phyloP scores from a whole-genome alignment of 2,888 invertebrate species.

The Orthonevra nobilis region DNA sequence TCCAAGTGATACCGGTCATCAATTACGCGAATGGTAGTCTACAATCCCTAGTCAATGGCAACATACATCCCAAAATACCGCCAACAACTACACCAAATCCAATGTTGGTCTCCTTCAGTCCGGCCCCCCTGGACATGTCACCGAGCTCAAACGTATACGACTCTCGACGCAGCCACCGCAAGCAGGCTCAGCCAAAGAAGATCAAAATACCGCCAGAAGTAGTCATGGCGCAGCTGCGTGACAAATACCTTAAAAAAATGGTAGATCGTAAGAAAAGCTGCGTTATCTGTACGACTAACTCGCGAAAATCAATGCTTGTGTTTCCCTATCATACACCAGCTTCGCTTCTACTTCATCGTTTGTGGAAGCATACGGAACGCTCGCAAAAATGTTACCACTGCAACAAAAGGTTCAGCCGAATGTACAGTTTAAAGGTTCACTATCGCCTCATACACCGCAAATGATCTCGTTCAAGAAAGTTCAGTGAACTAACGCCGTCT shows the following conservation, averaged over 20 bases:
- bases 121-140: conserved; percentile 47
- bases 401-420: conserved; percentile 74
- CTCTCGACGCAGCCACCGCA: conserved; percentile 80
- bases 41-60: conserved; percentile 52
- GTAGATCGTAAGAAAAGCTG: conserved; percentile 78
- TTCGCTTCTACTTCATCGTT: conserved; percentile 81
- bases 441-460: conserved; percentile 72
- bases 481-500: neutral
- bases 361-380: conserved; percentile 81
- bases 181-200: conserved; percentile 81
- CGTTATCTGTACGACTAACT: conserved; percentile 74
- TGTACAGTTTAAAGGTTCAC: conserved; percentile 78
- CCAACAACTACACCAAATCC: neutral
- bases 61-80: conserved; percentile 1
- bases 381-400: conserved; percentile 74
- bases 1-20: conserved; percentile 55
- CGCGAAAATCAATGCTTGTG: conserved; percentile 75
- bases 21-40: conserved; percentile 38
- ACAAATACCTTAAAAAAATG: conserved; percentile 79
- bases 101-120: neutral
- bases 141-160: conserved; percentile 33
- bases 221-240: conserved; percentile 77
- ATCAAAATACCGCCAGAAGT: conserved; percentile 77
- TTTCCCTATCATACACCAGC: conserved; percentile 81
- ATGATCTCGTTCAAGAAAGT: conserved; percentile 33